A percentile compares a stretch with the other conserved stretches of the same genome.
These are phyloP conservation scores for Cosmia trapezina DNA, from an alignment of 2,888 invertebrate genomes.

Conservation along the genomic window DNA sequence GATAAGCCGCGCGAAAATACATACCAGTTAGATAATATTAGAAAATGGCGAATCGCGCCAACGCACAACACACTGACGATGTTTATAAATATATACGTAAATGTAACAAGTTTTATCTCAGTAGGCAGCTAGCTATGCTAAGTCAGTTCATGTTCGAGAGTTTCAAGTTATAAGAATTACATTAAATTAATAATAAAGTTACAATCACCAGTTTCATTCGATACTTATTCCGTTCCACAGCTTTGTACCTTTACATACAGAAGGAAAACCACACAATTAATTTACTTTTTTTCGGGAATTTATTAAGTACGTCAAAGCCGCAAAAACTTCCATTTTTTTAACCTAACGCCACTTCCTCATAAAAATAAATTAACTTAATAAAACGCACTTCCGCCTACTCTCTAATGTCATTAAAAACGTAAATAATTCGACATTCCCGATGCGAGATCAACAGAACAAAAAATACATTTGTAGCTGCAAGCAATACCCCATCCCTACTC, in stretches of 20 bases:
- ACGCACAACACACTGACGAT: constrained; percentile 65
- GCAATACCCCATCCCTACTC: not conserved
- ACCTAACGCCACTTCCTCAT: constrained; percentile 43
- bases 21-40: constrained; percentile 86
- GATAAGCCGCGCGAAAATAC: constrained; percentile 85
- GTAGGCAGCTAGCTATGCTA: constrained; percentile 6
- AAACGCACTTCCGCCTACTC: constrained; percentile 37
- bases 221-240: not conserved
- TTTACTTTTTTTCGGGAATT: constrained; percentile 30
- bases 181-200: not conserved
- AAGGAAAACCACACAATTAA: constrained; percentile 17
- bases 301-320: constrained; percentile 24
- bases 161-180: not conserved
- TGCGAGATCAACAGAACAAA: constrained; percentile 21
- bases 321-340: constrained; percentile 20
- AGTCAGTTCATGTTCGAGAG: constrained; percentile 38
- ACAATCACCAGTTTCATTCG: no score
- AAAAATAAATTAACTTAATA: constrained; percentile 45
- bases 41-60: constrained; percentile 81
- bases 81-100: constrained; percentile 62
- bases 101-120: constrained; percentile 47
- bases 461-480: not conserved
- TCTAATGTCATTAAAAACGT: no score
- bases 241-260: not conserved
- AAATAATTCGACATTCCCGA: constrained; percentile 9